phyloP scores from a whole-genome alignment of 2,888 invertebrate genomes.

The Anthophora plumipes region DNA sequence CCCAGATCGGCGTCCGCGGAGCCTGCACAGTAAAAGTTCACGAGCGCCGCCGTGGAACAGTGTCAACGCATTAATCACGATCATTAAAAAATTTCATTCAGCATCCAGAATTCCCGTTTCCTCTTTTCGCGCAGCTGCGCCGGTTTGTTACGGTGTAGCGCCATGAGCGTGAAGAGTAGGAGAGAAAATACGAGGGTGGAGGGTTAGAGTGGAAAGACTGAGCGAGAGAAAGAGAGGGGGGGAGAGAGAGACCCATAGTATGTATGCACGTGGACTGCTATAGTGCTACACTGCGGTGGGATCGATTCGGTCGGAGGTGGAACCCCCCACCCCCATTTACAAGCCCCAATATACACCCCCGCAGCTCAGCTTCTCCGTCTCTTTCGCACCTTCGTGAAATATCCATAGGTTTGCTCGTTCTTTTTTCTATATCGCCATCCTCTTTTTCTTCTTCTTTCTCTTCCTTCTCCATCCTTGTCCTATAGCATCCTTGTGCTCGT shows the following conservation, averaged over 20 bases:
- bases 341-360: slow-evolving; percentile 76
- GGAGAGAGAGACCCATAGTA: slow-evolving; percentile 64
- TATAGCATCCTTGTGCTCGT: slow-evolving; percentile 46
- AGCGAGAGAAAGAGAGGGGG: slow-evolving; percentile 5
- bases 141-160: slow-evolving; percentile 57
- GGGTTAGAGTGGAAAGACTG: neutral
- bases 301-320: slow-evolving; percentile 82
- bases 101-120: slow-evolving; percentile 20
- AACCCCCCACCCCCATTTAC: slow-evolving; percentile 74
- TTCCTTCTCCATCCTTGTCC: no score
- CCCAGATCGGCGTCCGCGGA: slow-evolving; percentile 7
- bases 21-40: slow-evolving; percentile 1
- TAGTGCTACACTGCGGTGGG: slow-evolving; percentile 81
- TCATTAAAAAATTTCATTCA: slow-evolving; percentile 52
- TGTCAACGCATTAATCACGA: slow-evolving; percentile 46
- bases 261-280: slow-evolving; percentile 80
- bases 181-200: slow-evolving; percentile 26
- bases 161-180: slow-evolving; percentile 30
- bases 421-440: neutral
- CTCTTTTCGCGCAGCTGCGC: slow-evolving; percentile 40
- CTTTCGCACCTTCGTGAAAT: slow-evolving; percentile 73
- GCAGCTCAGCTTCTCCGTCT: slow-evolving; percentile 65
- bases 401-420: slow-evolving; percentile 65
- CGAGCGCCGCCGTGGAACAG: slow-evolving; percentile 2
- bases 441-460: slow-evolving; percentile 29